Evolutionary conservation across 1,140 invertebrate genomes (phyloP).

Genomic region (Eciton burchellii): DNA sequence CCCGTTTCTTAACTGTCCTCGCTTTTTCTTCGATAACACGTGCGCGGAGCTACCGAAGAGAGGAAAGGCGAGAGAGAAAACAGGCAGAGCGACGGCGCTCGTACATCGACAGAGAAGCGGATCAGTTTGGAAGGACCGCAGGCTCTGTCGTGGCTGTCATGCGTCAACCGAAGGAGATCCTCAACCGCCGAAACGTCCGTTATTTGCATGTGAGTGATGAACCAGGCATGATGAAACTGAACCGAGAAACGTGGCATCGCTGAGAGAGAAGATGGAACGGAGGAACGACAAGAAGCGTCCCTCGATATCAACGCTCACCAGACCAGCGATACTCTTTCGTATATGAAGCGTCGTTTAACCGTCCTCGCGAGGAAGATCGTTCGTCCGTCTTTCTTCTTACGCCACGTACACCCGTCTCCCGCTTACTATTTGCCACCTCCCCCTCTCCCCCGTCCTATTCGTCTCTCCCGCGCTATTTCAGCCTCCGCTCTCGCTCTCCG

Average conservation of each 20-base stretch:
- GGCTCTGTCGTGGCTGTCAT: neutral
- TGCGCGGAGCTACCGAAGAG: no score
- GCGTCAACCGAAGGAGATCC: conserved; percentile 37
- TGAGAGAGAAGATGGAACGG: conserved; percentile 20
- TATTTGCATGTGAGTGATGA: conserved; percentile 76
- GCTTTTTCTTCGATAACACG: no score
- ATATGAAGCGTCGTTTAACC: conserved; percentile 77
- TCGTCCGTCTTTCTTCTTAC: conserved; percentile 17
- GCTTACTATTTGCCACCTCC: conserved; percentile 41
- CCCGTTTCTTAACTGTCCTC: conserved; percentile 21
- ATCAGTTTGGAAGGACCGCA: conserved; percentile 45
- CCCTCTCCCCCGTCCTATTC: conserved; percentile 45
- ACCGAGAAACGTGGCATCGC: conserved; percentile 51
- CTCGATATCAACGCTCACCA: conserved; percentile 72
- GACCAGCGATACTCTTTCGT: conserved; percentile 76
- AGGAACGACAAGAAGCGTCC: conserved; percentile 11
- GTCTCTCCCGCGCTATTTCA: conserved; percentile 41
- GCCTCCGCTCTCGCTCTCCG: neutral
- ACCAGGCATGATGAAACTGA: conserved; percentile 57
- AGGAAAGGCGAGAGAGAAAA: neutral
- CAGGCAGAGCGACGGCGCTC: neutral
- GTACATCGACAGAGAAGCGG: neutral
- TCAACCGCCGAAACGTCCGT: conserved; percentile 7
- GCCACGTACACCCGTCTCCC: conserved; percentile 41
- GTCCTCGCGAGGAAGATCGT: conserved; percentile 55